Conservation (phyloP, 2,888 invertebrate species). For the Drosophila planitibia region DNA sequence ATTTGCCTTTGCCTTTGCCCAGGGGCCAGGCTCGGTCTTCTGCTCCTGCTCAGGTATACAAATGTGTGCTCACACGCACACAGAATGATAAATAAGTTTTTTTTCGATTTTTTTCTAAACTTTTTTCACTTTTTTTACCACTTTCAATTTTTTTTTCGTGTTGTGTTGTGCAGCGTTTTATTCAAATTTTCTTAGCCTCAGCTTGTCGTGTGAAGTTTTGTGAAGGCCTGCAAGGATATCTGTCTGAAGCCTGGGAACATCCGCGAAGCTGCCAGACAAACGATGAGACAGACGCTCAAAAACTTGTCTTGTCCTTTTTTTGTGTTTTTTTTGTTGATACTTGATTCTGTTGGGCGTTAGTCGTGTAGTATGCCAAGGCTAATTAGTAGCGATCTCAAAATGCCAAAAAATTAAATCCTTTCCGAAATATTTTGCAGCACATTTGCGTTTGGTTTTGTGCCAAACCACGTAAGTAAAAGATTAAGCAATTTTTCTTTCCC, state of each 20-base stretch:
- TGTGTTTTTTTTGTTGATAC: conserved; percentile 39
- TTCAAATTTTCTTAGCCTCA: conserved; percentile 67
- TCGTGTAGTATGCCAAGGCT: conserved; percentile 26
- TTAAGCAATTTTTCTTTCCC: conserved; percentile 52
- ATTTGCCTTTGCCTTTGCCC: conserved; percentile 70
- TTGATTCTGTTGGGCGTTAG: conserved; percentile 43
- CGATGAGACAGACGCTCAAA: conserved; percentile 23
- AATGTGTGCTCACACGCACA: conserved; percentile 49
- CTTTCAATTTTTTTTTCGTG: conserved; percentile 77
- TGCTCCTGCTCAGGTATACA: conserved; percentile 59
- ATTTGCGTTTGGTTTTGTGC: conserved; percentile 33
- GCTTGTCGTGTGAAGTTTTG: conserved; percentile 69
- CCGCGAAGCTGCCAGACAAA: conserved; percentile 41
- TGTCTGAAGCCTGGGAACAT: conserved; percentile 77
- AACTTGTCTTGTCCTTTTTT: conserved; percentile 29
- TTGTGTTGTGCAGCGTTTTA: conserved; percentile 60
- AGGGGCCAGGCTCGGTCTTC: conserved; percentile 15
- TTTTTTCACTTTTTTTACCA: conserved; percentile 81
- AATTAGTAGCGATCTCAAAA: conserved; percentile 49
- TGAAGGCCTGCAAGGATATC: conserved; percentile 51
- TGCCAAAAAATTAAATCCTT: conserved; percentile 16
- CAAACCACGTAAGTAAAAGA: conserved; percentile 47
- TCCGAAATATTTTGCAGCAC: neutral
- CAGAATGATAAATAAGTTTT: conserved; percentile 75
- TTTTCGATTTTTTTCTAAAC: conserved; percentile 65